phyloP scores from a whole-genome alignment of 2,113 vertebrate genomes.

The Oryctolagus cuniculus region DNA sequence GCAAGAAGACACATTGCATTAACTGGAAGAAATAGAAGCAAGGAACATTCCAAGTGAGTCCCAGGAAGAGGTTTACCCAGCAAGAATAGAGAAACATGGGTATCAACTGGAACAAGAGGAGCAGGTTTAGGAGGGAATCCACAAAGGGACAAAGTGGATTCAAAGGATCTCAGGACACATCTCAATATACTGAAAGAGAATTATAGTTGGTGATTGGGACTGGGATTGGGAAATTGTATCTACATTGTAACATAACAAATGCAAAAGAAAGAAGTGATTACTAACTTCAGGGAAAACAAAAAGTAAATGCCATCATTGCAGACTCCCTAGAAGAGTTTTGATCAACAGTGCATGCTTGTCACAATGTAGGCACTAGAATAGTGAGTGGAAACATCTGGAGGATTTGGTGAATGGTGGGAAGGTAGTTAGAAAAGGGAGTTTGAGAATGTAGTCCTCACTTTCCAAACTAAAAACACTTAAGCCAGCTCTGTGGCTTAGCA shows the following conservation, averaged over 20 bases:
- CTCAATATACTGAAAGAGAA: background rate
- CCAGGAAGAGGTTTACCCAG: background rate
- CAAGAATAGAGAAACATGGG: background rate
- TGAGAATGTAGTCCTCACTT: background rate
- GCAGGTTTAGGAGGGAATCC: no score
- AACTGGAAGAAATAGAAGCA: background rate
- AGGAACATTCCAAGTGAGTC: background rate
- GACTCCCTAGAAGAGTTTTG: background rate
- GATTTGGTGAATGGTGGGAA: background rate
- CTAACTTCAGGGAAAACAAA: background rate
- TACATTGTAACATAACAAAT: background rate
- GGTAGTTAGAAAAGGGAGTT: background rate
- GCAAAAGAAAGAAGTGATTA: background rate
- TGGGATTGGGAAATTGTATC: background rate
- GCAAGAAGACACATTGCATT: background rate
- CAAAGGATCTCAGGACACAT: background rate
- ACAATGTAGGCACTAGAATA: background rate
- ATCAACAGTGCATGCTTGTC: background rate
- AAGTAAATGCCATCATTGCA: background rate
- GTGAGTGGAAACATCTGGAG: background rate
- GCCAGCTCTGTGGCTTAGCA: no score
- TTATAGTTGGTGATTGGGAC: background rate
- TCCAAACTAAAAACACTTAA: no score
- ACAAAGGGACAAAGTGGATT: no score
- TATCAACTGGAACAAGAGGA: background rate